Conservation (phyloP, 1,140 invertebrate species). For the Papilio dardanus region DNA sequence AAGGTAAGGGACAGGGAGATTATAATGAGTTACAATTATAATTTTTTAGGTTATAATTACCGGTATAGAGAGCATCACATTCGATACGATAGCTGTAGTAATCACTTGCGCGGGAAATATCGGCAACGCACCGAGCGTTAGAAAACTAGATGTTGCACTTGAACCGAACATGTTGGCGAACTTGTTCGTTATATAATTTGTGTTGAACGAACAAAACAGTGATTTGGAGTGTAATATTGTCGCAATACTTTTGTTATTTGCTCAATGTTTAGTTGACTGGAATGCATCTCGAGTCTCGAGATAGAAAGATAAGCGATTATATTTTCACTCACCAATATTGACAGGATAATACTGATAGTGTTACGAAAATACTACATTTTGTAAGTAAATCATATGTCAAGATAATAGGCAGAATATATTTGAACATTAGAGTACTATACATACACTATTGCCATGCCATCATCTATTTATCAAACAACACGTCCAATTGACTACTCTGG, state of each 20-base stretch:
- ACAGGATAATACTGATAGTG: background rate
- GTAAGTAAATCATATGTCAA: conserved; percentile 10
- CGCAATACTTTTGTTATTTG: conserved; percentile 11
- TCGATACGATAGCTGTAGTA: background rate
- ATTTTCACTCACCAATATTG: conserved; percentile 2
- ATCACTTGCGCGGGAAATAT: conserved; percentile 18
- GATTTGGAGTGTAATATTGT: conserved; percentile 3
- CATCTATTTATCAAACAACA: background rate
- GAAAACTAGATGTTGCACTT: conserved; percentile 9
- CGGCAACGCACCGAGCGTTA: conserved; percentile 5
- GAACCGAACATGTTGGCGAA: conserved; percentile 15
- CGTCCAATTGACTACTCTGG: background rate
- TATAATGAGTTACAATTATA: background rate
- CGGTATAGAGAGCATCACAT: conserved; percentile 22
- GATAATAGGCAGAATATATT: conserved; percentile 1
- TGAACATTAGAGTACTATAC: background rate
- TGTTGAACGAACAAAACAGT: conserved; percentile 10
- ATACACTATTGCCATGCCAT: background rate
- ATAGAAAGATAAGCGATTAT: background rate
- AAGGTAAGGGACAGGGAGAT: no score
- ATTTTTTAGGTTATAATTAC: background rate
- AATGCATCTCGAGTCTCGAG: conserved; percentile 5
- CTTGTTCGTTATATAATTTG: conserved; percentile 9
- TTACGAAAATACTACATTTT: conserved; percentile 10
- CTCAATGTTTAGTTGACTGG: background rate